Evolutionary conservation across 1,140 invertebrate species (phyloP), one percentile per base, ranked within the genome.

Genomic region (Samia ricini): DNA sequence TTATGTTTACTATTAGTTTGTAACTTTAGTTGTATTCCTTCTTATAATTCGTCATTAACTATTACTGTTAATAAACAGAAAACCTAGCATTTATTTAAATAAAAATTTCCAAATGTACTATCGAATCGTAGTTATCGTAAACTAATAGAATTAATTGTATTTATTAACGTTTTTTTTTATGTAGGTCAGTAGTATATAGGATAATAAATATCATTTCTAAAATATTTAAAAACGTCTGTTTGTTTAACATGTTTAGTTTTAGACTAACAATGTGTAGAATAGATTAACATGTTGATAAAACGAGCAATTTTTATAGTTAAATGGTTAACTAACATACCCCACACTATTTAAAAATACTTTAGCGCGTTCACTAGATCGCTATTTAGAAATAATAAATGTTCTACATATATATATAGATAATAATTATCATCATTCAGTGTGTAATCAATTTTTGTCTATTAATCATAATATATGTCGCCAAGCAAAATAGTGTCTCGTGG

Each of bases 241-340:
- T 90, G 85, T 88, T 88, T 90, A 90, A 90, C 88, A 90, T 90
- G 88, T 90, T 87, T 88, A 90, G 88, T 68, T 70, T 71, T 90
- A 90, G 88, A 88, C 88, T 90, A 90, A 90, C 88, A 85, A 77
- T 85, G 76, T 78, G 79, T 90, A 90, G 88, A 86, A 77, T 90
- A 90, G 85, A 83, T 88, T 87, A 89, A 88, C 85, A 77, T 77
- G 76, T 77, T 69, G 72, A 78, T 63, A 70, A 66, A 70, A 72
- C 71, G 62, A 76, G 71, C 72, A 74, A 64, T 79, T 73, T 66
- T 77, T 69, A 33, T 50, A 18, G 7, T 23, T 64, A 73, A 56
- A 77, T 18, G 21, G 10, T 52, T 15, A 52, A 87, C 85, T 89
- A 89, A 89, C 81, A 77, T 83, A 78, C 85, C 87, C 87, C 80